Conservation (phyloP, 1,140 invertebrate genomes). For the Mercenaria mercenaria region DNA sequence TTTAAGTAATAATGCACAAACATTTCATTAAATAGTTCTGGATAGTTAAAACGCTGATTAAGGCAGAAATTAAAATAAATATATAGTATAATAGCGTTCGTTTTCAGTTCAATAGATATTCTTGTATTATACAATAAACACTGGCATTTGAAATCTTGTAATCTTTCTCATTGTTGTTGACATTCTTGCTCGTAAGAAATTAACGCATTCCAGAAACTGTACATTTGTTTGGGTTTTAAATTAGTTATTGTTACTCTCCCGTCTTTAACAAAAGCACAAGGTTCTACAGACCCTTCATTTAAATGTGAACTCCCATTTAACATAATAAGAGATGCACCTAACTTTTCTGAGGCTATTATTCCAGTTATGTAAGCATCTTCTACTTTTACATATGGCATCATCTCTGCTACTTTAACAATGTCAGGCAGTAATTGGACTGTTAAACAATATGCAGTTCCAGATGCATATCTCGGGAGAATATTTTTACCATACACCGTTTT, state of each 20-base stretch:
- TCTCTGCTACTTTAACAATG: not conserved
- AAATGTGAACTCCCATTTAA: not conserved
- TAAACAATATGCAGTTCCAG: not conserved
- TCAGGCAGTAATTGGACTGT: not conserved
- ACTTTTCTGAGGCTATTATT: not conserved
- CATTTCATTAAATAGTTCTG: too few species aligned
- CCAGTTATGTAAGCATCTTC: conserved; percentile 5
- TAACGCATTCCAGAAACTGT: not conserved
- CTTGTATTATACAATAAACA: too few species aligned
- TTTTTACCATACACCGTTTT: not conserved
- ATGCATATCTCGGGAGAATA: not conserved
- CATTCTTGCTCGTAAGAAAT: not conserved
- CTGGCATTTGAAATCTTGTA: too few species aligned
- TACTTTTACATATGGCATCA: not conserved
- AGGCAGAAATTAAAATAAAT: too few species aligned
- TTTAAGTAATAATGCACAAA: too few species aligned
- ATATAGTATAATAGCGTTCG: too few species aligned
- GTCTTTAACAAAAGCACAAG: not conserved
- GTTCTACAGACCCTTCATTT: not conserved
- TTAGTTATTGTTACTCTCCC: not conserved
- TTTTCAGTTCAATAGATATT: too few species aligned
- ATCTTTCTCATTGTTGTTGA: too few species aligned
- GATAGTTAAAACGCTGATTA: too few species aligned
- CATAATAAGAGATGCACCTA: not conserved
- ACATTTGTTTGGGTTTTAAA: not conserved